These are phyloP conservation scores for Metacarcinus magister DNA, from an alignment of 2,888 invertebrate genomes.

Conservation along the genomic window DNA sequence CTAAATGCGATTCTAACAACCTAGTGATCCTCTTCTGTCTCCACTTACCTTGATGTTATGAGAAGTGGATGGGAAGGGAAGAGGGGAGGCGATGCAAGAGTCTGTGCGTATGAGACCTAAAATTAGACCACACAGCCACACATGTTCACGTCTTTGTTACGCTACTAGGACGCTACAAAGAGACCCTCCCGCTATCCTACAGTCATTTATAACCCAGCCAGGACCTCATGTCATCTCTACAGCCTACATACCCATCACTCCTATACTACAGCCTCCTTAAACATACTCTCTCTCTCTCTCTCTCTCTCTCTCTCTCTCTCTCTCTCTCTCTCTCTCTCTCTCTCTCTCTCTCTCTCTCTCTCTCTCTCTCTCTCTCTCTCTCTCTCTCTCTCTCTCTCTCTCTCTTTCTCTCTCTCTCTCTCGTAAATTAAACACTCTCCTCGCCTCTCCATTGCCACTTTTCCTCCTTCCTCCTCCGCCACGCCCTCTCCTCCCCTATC, in stretches of 20 bases:
- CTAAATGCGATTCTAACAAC: too few species aligned
- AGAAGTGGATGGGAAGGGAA: too few species aligned
- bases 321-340: neutral
- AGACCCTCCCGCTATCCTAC: neutral
- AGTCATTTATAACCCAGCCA: too few species aligned
- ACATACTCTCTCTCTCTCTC: neutral
- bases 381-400: conserved; percentile 26
- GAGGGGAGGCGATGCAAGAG: too few species aligned
- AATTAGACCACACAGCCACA: conserved; percentile 7
- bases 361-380: conserved; percentile 26
- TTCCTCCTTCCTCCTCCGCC: neutral
- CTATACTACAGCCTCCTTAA: neutral
- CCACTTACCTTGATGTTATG: too few species aligned
- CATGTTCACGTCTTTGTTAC: neutral
- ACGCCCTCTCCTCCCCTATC: neutral
- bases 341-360: conserved; percentile 26
- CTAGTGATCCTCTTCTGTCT: too few species aligned
- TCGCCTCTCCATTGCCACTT: conserved; percentile 26
- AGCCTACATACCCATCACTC: neutral
- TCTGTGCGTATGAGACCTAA: neutral
- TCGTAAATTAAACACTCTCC: conserved; percentile 12
- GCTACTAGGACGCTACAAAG: neutral
- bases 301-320: neutral
- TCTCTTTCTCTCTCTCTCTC: conserved; percentile 15
- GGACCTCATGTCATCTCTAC: neutral